Conservation (phyloP, 2,888 invertebrate genomes). For the Eilema sororculum region DNA sequence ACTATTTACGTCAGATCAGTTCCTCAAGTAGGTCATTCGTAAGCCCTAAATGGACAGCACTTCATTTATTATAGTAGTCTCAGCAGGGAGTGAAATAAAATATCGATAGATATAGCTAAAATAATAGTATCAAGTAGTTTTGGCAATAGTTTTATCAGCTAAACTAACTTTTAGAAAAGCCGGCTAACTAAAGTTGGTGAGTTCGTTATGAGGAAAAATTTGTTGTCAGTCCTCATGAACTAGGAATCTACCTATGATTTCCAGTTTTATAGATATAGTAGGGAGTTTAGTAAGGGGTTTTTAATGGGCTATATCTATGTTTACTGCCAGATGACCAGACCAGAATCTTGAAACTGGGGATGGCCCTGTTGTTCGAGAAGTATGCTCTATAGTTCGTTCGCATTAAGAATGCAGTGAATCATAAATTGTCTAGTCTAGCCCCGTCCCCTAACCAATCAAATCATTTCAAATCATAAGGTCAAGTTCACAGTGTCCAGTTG, state of each 20-base stretch:
- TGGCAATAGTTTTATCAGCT: neutral
- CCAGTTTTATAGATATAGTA: neutral
- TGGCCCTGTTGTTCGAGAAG: no score
- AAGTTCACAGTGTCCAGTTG: no score
- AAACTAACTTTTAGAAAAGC: neutral
- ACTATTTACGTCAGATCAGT: slow-evolving; percentile 12
- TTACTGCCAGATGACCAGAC: no score
- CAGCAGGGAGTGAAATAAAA: slow-evolving; percentile 6
- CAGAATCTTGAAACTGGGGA: no score
- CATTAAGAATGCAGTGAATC: no score
- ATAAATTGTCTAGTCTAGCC: no score
- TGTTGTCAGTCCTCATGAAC: neutral
- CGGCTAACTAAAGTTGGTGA: neutral
- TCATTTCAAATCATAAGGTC: no score
- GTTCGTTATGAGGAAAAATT: neutral
- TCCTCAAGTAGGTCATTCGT: slow-evolving; percentile 37
- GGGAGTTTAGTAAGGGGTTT: no score
- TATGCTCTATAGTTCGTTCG: no score
- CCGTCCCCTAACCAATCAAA: no score
- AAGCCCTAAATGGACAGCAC: slow-evolving; percentile 27
- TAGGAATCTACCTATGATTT: neutral
- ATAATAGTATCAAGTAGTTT: neutral
- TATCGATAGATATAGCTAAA: neutral
- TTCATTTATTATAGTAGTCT: slow-evolving; percentile 35
- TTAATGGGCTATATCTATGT: no score